phyloP scores from a whole-genome alignment of 2,113 vertebrate genomes.

The Butastur rufipennis region DNA sequence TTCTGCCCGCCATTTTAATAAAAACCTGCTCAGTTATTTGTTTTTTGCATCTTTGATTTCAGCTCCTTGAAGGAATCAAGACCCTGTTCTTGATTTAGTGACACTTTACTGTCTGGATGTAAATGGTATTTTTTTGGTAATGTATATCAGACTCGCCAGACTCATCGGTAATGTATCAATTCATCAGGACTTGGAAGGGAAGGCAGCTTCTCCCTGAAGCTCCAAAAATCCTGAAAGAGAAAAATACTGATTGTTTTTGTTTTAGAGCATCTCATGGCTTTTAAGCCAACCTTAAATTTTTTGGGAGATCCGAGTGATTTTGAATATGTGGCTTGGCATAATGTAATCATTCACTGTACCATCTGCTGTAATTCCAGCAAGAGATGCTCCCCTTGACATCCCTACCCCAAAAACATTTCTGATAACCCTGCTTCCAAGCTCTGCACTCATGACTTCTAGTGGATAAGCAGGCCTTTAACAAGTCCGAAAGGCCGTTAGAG shows the following conservation, averaged over 20 bases:
- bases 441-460: not conserved
- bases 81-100: not conserved
- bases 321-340: not conserved
- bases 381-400: not conserved
- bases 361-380: not conserved
- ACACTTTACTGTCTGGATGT: not conserved
- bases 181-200: not conserved
- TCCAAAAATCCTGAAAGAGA: not conserved
- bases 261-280: not conserved
- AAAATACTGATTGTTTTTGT: not conserved
- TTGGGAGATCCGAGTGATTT: not conserved
- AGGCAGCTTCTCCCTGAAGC: not conserved
- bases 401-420: not conserved
- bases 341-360: not conserved
- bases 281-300: not conserved
- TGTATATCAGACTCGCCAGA: not conserved
- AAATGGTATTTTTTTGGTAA: not conserved
- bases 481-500: fast-evolving
- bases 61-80: not conserved
- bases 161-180: not conserved
- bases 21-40: not conserved
- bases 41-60: slow-evolving; percentile 13
- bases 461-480: not conserved
- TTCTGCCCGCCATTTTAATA: not conserved
- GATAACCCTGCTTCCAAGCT: not conserved